Evolutionary conservation across 2,888 invertebrate species (phyloP).

Genomic region (Drosophila ezoana): DNA sequence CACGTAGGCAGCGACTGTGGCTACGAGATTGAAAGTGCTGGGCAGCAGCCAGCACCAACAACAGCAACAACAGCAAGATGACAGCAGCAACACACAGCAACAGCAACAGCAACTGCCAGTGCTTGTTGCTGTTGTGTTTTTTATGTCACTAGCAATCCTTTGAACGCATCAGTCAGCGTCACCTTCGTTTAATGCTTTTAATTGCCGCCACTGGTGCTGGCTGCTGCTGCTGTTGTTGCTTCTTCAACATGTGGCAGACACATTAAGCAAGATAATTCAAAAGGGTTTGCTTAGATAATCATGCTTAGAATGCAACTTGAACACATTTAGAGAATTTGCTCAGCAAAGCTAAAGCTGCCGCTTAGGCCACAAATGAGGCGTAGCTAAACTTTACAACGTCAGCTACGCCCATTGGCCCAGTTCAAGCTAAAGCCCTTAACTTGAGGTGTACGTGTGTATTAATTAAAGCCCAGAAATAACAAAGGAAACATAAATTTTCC

Average conservation of each 20-base stretch:
- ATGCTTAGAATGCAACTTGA: constrained; percentile 53
- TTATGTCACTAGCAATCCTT: constrained; percentile 59
- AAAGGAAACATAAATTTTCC: constrained; percentile 77
- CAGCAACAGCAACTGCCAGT: constrained; percentile 27
- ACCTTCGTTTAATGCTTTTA: constrained; percentile 63
- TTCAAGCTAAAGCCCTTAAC: not conserved
- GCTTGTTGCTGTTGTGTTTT: constrained; percentile 21
- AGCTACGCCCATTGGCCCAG: constrained; percentile 22
- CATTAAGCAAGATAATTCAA: constrained; percentile 15
- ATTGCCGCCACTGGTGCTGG: constrained; percentile 59
- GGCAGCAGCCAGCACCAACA: constrained; percentile 40
- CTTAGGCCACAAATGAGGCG: constrained; percentile 17
- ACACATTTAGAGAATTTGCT: not conserved
- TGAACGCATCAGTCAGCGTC: constrained; percentile 59
- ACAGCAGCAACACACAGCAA: constrained; percentile 12
- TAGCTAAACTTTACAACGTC: constrained; percentile 3
- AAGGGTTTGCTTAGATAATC: constrained; percentile 14
- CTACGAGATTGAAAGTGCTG: constrained; percentile 71
- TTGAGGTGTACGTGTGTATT: constrained; percentile 38
- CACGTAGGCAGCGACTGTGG: constrained; percentile 48
- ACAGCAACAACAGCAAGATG: constrained; percentile 21
- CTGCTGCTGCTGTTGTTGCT: constrained; percentile 15
- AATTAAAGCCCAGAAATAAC: constrained; percentile 56
- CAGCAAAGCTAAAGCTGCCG: not conserved
- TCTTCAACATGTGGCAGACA: constrained; percentile 32